Percentiles rank a stretch among this genome's conserved stretches.
phyloP scores from a whole-genome alignment of 2,888 invertebrate species.

The Deilephila elpenor region DNA sequence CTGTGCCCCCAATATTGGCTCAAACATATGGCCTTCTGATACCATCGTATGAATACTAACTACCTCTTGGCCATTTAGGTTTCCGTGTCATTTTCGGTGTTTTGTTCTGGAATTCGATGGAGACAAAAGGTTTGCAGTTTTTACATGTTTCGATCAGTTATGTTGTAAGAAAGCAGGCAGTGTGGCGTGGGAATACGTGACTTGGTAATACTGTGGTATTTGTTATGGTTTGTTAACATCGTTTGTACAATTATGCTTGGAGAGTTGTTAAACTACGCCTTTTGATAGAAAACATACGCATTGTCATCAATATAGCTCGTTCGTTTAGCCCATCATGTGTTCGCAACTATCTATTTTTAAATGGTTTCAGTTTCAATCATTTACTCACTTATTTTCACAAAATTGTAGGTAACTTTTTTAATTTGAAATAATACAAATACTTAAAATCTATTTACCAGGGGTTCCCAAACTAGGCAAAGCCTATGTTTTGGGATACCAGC shows the following conservation, averaged over 20 bases:
- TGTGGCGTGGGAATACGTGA: neutral
- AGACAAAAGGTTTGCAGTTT: neutral
- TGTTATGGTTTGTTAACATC: neutral
- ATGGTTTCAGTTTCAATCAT: too few relatives aligned
- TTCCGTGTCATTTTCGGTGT: constrained; percentile 44
- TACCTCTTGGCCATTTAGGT: constrained; percentile 56
- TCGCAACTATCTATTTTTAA: too few relatives aligned
- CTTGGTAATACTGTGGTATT: neutral
- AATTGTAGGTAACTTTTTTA: too few relatives aligned
- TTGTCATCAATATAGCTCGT: too few relatives aligned
- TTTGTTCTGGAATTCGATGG: constrained; percentile 7
- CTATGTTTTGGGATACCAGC: too few relatives aligned
- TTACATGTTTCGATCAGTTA: neutral
- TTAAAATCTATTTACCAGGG: too few relatives aligned
- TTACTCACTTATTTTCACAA: too few relatives aligned
- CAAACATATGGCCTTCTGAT: constrained; percentile 31
- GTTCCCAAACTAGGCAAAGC: too few relatives aligned
- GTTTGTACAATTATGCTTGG: neutral
- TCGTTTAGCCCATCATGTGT: too few relatives aligned
- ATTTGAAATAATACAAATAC: too few relatives aligned
- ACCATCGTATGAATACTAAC: constrained; percentile 39
- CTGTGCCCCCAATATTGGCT: neutral
- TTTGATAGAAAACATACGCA: neutral
- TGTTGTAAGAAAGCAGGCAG: neutral
- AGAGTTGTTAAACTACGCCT: neutral